Evolutionary conservation across 2,888 invertebrate genomes (phyloP), one percentile per base, ranked within the genome.

Genomic region (Lasioglossum calceatum): DNA sequence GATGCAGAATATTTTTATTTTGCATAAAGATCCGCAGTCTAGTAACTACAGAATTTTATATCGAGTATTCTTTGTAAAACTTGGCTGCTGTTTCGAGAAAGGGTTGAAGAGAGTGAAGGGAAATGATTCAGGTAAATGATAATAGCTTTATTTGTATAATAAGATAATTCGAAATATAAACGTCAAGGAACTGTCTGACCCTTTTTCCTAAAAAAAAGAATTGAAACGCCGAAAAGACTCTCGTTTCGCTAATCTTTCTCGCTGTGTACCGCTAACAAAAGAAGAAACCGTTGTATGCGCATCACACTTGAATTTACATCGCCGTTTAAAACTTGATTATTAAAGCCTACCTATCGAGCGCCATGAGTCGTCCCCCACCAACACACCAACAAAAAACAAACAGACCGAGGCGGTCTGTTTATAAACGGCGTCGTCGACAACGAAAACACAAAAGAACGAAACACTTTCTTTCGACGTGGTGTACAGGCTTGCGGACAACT

Each of bases 131-230:
- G 50, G 47, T 90, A 90, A 90, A 90, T 94, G 92, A 92, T 94
- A 85, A 93, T 91, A 94, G 90, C 88, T 94, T 94, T 93, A 94
- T 94, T 94, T 89, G 92, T 93, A 93, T 92, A 92, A 92, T 93
- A 94, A 94, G 92, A 92, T 94, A 93, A 91, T 93, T 94, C 92
- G 89, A 92, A 94, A 93, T 94, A 94, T 94, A 93, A 94, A 93
- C 90, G 92, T 93, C 89, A 93, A 95, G 94, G 94, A 94, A 94
- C 94, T 94, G 91, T 94, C 88, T 92, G 92, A 94, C 92, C 92
- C 92, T 91, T 92, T 92, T 90, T 90, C 89, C 89, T 92, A 89
- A 91, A 92, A 92, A 92, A 92, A 92, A 92, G 91, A 92, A 64
- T 19, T 64, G 91, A 92, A 88, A 91, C 90, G 88, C 87, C 89